Evolutionary conservation across 2,888 invertebrate genomes (phyloP).

Genomic region (Stratiomys singularior): DNA sequence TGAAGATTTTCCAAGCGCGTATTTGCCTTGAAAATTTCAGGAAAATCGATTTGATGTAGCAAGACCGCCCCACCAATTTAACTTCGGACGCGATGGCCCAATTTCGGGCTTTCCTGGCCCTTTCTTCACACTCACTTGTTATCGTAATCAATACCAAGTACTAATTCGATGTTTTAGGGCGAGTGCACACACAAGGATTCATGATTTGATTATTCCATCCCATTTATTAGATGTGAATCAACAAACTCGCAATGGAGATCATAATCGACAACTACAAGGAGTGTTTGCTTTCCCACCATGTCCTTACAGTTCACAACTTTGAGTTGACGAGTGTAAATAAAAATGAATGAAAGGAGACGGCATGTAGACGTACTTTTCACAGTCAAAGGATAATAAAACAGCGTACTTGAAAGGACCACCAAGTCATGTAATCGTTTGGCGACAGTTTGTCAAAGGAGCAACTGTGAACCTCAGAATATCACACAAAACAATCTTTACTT

Average conservation of each 20-base stretch:
- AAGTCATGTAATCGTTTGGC: neutral
- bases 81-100: conserved; percentile 7
- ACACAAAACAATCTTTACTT: neutral
- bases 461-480: too few species aligned
- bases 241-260: conserved; percentile 21
- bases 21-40: neutral
- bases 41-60: neutral
- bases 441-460: too few species aligned
- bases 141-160: conserved; percentile 11
- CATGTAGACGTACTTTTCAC: conserved; percentile 11
- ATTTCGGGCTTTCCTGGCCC: conserved; percentile 19
- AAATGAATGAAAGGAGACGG: neutral
- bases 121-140: conserved; percentile 16
- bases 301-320: neutral
- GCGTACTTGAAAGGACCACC: neutral
- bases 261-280: neutral
- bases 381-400: conserved; percentile 1
- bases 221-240: conserved; percentile 2
- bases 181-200: conserved; percentile 25
- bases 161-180: conserved; percentile 10
- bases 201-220: conserved; percentile 17
- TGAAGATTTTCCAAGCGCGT: neutral
- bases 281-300: neutral
- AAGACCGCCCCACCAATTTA: neutral
- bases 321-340: conserved; percentile 12